phyloP scores from a whole-genome alignment of 92 coral and sea anemone species.

The Zoanthus sociatus region DNA sequence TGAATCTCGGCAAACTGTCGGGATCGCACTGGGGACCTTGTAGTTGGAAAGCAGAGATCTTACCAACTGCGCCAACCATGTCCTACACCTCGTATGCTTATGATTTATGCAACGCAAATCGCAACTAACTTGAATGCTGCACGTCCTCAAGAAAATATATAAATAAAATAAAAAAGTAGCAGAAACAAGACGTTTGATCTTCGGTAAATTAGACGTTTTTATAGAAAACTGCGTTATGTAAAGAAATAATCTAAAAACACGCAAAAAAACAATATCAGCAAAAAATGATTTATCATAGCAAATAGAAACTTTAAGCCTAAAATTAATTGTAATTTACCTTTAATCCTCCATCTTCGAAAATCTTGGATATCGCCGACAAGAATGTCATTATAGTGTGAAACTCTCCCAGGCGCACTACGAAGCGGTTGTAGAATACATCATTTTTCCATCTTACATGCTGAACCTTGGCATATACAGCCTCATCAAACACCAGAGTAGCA shows the following conservation, averaged over 20 bases:
- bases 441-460: too few relatives aligned
- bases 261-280: neutral
- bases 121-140: neutral
- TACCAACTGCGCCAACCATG: too few relatives aligned
- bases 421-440: too few relatives aligned
- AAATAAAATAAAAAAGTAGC: neutral
- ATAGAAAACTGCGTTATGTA: neutral
- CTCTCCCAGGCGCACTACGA: too few relatives aligned
- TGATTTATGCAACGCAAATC: neutral
- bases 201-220: neutral
- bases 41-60: too few relatives aligned
- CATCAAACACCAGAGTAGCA: too few relatives aligned
- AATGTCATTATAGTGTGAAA: too few relatives aligned
- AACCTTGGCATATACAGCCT: too few relatives aligned
- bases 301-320: neutral
- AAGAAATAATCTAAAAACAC: neutral
- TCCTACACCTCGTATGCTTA: neutral
- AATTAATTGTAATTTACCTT: slow-evolving; percentile 40
- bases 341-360: slow-evolving; percentile 30
- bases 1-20: too few relatives aligned
- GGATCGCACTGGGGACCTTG: too few relatives aligned
- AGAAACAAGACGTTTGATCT: neutral
- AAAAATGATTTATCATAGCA: neutral
- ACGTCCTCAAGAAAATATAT: neutral
- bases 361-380: too few relatives aligned